Evolutionary conservation across 2,888 invertebrate species (phyloP).

Genomic region (Gymnosoma rotundatum): DNA sequence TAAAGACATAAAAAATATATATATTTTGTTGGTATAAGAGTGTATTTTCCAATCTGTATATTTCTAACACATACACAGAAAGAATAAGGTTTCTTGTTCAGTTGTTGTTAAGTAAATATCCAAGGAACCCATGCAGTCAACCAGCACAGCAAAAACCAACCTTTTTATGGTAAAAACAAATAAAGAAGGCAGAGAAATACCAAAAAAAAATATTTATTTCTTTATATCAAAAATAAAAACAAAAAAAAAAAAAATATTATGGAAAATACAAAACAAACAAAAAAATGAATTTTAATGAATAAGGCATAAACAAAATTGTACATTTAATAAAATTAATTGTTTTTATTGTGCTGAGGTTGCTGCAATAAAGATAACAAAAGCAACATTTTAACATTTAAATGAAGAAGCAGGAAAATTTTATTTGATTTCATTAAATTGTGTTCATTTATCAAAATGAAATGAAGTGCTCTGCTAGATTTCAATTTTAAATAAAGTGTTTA

Average conservation of each 20-base stretch:
- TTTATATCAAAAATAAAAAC: background rate
- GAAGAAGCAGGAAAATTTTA: background rate
- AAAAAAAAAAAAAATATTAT: slow-evolving; percentile 10
- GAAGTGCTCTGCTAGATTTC: slow-evolving; percentile 3
- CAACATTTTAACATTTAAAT: slow-evolving; percentile 6
- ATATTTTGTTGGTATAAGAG: background rate
- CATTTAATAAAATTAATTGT: slow-evolving; percentile 65
- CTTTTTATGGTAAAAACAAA: background rate
- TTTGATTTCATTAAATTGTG: slow-evolving; percentile 9
- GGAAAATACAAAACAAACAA: background rate
- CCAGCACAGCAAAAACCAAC: background rate
- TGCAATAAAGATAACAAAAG: slow-evolving; percentile 56
- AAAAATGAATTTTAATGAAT: slow-evolving; percentile 65
- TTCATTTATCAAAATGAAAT: slow-evolving; percentile 1
- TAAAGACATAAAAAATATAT: slow-evolving; percentile 43
- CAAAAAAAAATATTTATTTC: background rate
- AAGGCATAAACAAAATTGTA: slow-evolving; percentile 28
- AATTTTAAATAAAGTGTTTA: slow-evolving; percentile 8
- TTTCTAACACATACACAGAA: background rate
- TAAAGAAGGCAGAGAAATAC: slow-evolving; percentile 14
- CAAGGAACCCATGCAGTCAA: background rate
- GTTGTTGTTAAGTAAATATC: slow-evolving; percentile 7
- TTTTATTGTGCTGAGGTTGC: slow-evolving; percentile 46
- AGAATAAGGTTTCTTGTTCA: slow-evolving; percentile 21
- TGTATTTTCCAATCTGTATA: background rate